phyloP scores from a whole-genome alignment of 2,888 invertebrate genomes.

The Eumacrocentrus americanus region DNA sequence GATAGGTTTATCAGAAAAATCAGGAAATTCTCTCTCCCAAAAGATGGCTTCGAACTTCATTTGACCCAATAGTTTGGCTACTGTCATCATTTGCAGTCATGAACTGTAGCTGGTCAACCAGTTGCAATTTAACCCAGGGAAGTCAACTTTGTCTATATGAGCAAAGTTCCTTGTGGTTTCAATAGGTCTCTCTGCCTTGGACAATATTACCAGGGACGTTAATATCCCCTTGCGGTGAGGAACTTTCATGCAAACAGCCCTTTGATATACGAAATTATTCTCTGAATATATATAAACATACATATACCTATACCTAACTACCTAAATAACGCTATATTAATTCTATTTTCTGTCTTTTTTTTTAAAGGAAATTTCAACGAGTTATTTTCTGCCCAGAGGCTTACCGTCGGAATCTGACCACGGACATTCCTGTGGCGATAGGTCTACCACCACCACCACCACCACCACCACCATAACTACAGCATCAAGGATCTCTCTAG shows the following conservation, averaged over 20 bases:
- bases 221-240: slow-evolving; percentile 51
- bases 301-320: too few species aligned
- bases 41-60: too few species aligned
- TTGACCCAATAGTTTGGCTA: too few species aligned
- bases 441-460: background rate
- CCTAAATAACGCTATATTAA: too few species aligned
- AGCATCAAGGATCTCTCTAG: background rate
- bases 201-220: slow-evolving; percentile 57
- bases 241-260: slow-evolving; percentile 25
- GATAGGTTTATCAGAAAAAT: too few species aligned
- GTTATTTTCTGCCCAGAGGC: slow-evolving; percentile 16
- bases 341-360: too few species aligned
- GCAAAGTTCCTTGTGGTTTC: slow-evolving; percentile 60
- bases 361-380: slow-evolving; percentile 1
- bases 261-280: background rate
- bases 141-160: too few species aligned
- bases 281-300: too few species aligned
- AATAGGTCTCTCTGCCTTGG: slow-evolving; percentile 53
- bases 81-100: too few species aligned
- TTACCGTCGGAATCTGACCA: slow-evolving; percentile 26
- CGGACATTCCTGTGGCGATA: slow-evolving; percentile 24
- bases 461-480: background rate
- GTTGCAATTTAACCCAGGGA: too few species aligned
- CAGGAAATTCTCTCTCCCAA: too few species aligned
- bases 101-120: too few species aligned